phyloP scores from a whole-genome alignment of 2,113 vertebrate species.

The Holacanthus passer region DNA sequence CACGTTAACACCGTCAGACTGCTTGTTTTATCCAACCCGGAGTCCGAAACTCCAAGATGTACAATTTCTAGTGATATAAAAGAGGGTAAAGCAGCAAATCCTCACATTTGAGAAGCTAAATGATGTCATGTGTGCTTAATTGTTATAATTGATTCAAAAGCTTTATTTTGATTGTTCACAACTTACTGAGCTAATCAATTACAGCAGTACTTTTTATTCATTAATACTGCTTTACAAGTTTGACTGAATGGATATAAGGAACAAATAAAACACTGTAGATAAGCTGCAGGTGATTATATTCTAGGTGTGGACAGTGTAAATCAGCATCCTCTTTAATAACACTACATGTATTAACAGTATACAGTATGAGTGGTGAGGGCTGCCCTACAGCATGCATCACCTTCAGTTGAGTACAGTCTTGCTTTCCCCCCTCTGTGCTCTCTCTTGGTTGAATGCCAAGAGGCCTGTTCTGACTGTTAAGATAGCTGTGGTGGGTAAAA shows the following conservation, averaged over 20 bases:
- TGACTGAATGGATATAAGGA: background rate
- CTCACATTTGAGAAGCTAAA: background rate
- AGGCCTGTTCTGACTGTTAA: constrained; percentile 29
- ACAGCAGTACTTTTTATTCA: no score
- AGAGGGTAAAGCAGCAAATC: background rate
- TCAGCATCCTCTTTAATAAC: background rate
- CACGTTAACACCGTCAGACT: background rate
- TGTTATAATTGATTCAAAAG: background rate
- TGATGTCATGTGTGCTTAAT: background rate
- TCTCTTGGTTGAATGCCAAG: constrained; percentile 5
- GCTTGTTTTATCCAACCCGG: background rate
- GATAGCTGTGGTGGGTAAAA: constrained; percentile 32
- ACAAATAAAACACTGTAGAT: background rate
- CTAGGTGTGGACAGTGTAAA: background rate
- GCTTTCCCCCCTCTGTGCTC: background rate
- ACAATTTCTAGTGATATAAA: background rate
- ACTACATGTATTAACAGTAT: background rate
- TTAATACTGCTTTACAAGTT: background rate
- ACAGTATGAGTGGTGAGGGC: background rate
- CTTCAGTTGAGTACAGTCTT: background rate
- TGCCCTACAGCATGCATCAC: background rate
- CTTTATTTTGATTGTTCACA: background rate
- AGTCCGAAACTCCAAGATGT: background rate
- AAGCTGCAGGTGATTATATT: background rate
- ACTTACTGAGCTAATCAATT: no score